phyloP scores from a whole-genome alignment of 2,797 vertebrate species.

The Fundulus diaphanus region DNA sequence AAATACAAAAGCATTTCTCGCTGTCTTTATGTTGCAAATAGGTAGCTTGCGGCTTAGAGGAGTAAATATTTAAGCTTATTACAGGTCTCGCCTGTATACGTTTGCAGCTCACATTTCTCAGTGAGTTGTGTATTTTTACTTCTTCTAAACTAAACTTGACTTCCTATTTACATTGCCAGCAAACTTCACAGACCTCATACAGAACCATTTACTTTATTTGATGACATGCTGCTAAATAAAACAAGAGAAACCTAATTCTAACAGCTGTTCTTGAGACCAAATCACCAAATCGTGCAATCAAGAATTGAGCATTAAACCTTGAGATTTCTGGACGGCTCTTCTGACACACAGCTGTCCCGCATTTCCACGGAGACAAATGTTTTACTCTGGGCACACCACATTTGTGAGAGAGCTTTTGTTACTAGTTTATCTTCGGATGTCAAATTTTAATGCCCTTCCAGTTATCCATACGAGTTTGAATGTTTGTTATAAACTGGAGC shows the following conservation, averaged over 20 bases:
- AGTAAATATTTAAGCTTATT: constrained; percentile 13
- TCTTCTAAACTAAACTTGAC: constrained; percentile 39
- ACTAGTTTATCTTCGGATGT: neutral
- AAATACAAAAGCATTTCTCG: neutral
- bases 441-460: constrained; percentile 1
- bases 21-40: constrained; percentile 4
- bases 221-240: neutral
- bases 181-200: neutral
- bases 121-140: constrained; percentile 15
- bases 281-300: neutral
- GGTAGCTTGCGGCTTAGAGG: neutral
- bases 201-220: neutral
- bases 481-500: neutral
- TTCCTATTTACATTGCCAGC: constrained; percentile 33
- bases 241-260: neutral
- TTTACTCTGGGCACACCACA: neutral
- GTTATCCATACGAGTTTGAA: neutral
- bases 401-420: neutral
- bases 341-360: neutral
- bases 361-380: constrained; percentile 2
- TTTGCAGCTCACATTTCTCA: constrained; percentile 15
- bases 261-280: neutral
- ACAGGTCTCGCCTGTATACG: neutral
- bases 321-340: neutral
- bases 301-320: neutral